These are phyloP conservation scores for Seira musarum DNA, from an alignment of 2,888 invertebrate genomes.

Conservation along the genomic window DNA sequence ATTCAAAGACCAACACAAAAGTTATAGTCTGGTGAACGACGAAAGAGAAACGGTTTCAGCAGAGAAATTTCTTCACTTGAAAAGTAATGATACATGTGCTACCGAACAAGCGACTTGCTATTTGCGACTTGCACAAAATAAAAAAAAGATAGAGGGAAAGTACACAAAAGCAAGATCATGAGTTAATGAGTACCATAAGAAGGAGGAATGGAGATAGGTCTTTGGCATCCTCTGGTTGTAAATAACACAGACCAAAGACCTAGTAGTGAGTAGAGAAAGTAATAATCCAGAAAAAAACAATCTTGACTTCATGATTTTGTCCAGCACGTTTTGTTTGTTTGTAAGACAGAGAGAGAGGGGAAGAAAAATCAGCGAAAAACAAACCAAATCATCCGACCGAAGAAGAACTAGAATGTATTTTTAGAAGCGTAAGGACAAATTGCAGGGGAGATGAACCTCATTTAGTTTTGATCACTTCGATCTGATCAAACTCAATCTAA, in stretches of 20 bases:
- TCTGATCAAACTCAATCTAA: neutral
- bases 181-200: neutral
- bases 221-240: neutral
- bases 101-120: neutral
- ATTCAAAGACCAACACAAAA: constrained; percentile 48
- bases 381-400: neutral
- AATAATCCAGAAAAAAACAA: neutral
- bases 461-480: neutral
- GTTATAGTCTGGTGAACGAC: too few relatives aligned
- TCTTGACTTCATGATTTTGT: neutral
- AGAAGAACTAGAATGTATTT: neutral
- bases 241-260: too few relatives aligned
- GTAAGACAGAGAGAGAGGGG: neutral
- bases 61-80: neutral
- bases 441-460: neutral
- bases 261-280: neutral
- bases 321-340: neutral
- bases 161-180: too few relatives aligned
- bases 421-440: neutral
- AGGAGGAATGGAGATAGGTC: neutral
- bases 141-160: too few relatives aligned
- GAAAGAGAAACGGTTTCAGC: too few relatives aligned
- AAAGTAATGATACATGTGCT: neutral
- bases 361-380: neutral
- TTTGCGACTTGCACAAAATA: too few relatives aligned